phyloP scores from a whole-genome alignment of 2,113 vertebrate species.

The Pontoporia blainvillei region DNA sequence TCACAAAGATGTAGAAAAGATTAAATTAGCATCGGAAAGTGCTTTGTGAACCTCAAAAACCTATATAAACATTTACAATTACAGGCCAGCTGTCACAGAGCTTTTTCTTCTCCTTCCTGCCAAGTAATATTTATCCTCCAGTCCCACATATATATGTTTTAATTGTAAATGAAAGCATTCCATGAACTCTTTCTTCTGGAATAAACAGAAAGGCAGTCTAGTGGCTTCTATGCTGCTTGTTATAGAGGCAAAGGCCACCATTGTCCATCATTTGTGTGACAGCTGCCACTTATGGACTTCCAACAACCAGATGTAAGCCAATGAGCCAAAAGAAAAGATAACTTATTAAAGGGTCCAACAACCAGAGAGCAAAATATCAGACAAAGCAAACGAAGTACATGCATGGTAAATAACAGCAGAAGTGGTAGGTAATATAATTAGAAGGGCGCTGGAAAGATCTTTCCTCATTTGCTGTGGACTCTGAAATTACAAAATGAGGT shows the following conservation, averaged over 20 bases:
- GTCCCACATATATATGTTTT: background rate
- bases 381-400: background rate
- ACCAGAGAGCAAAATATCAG: background rate
- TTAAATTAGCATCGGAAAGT: background rate
- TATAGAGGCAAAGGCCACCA: background rate
- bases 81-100: background rate
- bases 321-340: background rate
- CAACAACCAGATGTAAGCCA: background rate
- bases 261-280: background rate
- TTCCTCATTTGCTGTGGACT: background rate
- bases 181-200: background rate
- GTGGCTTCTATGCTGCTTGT: background rate
- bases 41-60: background rate
- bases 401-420: background rate
- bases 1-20: background rate
- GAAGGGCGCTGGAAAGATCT: background rate
- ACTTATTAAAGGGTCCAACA: background rate
- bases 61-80: slow-evolving; percentile 7
- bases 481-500: slow-evolving; percentile 36
- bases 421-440: background rate
- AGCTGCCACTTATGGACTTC: background rate
- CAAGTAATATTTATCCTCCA: background rate
- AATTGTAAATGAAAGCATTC: background rate
- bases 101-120: background rate
- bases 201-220: background rate